These are phyloP conservation scores for Pogonus chalceus DNA, from an alignment of 1,140 invertebrate species.

Conservation along the genomic window DNA sequence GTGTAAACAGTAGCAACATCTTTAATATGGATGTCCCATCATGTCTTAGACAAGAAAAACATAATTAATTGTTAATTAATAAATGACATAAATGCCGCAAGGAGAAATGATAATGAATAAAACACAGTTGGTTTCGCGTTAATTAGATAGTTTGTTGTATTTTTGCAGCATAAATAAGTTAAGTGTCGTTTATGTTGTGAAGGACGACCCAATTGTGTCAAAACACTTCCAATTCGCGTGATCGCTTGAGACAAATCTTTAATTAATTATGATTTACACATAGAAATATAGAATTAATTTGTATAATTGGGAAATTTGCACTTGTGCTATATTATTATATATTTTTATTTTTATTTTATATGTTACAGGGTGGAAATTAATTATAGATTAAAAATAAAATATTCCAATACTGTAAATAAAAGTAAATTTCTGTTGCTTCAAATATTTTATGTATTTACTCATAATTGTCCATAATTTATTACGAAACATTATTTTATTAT, in stretches of 20 bases:
- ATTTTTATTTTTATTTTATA: too few species aligned
- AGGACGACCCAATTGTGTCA: not conserved
- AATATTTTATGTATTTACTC: too few species aligned
- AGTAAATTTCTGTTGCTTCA: too few species aligned
- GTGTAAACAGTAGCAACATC: too few species aligned
- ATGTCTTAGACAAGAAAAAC: too few species aligned
- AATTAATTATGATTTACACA: not conserved
- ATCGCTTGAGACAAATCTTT: not conserved
- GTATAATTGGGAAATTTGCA: not conserved
- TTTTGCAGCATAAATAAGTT: not conserved
- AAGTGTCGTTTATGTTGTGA: not conserved
- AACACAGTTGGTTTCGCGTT: not conserved
- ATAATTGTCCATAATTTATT: too few species aligned
- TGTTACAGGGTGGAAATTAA: too few species aligned
- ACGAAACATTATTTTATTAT: too few species aligned
- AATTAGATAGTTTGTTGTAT: not conserved
- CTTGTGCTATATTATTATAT: too few species aligned
- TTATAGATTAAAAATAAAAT: too few species aligned
- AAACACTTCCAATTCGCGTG: not conserved
- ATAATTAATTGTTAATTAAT: not conserved
- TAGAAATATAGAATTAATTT: not conserved
- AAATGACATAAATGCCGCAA: not conserved
- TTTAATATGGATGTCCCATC: too few species aligned
- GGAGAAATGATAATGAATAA: not conserved
- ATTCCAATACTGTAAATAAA: too few species aligned